Base-by-base conservation (phyloP, 2,797 vertebrate species). In the Chaetodon trifasciatus region DNA sequence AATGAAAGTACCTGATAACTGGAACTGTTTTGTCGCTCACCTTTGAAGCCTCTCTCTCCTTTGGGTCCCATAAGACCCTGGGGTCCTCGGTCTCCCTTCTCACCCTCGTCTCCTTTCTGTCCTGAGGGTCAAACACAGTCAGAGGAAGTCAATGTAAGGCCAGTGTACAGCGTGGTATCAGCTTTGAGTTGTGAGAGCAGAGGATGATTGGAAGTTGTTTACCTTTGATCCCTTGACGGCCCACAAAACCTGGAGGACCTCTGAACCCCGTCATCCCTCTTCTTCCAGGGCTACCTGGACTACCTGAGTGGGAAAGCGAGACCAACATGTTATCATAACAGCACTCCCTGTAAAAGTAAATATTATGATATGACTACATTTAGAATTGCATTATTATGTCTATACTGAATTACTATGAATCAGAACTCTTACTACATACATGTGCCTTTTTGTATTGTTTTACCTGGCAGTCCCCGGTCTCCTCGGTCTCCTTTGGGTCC, bases 171-270 rank as follows among this genome's bases (percentile, higher is more conserved):
- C 17, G 11, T 60, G 12, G 47, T 13, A 37, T 35, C 5, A n/a
- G 9, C 3, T 67, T 37, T 42, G 16, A 44, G 19, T 8, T 37
- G 17, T 46, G 5, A 52, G 24, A 35, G 64, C 44, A 28, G 28
- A 57, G 40, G 21, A 46, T 47, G 5, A 47, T 28, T 10, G 49
- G 47, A 42, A 4, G 1, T 1, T 2, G 0, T 17, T 86, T 84
- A 95, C 94, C 95, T 91, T 95, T 95, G 7, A 92, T 24, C 1
- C 94, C 95, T n/a, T 64, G 78, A 47, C 58, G 73, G 21, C 95
- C 94, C 8, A 64, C 23, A 16, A 88, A 91, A 23, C 95, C 95
- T 19, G 76, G 91, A 63, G 56, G 82, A 6, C 95, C 94, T 56
- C 62, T 76, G 63, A 78, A 35, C 5, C 95, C 95, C 0, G 53